Conservation (phyloP, 2,113 vertebrate species). For the Azemiops feae region DNA sequence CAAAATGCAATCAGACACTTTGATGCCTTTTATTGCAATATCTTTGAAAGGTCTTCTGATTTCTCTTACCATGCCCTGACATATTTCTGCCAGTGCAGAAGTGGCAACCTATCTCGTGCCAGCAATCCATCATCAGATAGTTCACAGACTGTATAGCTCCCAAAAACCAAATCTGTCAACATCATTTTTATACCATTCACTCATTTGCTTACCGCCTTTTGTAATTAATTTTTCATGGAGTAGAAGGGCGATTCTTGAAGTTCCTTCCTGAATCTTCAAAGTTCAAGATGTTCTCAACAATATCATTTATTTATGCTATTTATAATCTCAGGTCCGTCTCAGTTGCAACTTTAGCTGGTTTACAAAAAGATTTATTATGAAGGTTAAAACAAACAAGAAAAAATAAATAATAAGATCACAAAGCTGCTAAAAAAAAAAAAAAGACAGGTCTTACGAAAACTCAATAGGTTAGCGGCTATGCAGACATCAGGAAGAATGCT, state of each 20-base stretch:
- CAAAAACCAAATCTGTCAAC: neutral
- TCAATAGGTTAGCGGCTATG: neutral
- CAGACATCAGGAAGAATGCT: neutral
- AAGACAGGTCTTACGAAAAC: neutral
- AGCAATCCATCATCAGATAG: neutral
- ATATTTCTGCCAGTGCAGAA: neutral
- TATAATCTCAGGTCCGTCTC: neutral
- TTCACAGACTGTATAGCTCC: neutral
- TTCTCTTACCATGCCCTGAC: neutral
- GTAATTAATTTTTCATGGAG: neutral
- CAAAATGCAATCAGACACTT: neutral
- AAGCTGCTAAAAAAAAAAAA: neutral
- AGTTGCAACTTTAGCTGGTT: neutral
- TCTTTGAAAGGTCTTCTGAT: conserved; percentile 3
- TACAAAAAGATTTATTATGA: neutral
- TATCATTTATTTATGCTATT: neutral
- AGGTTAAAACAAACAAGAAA: neutral
- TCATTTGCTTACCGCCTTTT: neutral
- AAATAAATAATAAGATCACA: neutral
- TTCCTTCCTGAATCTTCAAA: neutral
- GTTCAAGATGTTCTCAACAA: neutral
- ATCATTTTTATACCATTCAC: neutral
- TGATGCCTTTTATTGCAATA: conserved; percentile 7
- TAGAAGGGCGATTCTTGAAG: neutral
- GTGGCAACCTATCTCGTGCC: neutral